These are phyloP conservation scores for Pimpla rufipes DNA, from an alignment of 2,888 invertebrate genomes.

Conservation along the genomic window DNA sequence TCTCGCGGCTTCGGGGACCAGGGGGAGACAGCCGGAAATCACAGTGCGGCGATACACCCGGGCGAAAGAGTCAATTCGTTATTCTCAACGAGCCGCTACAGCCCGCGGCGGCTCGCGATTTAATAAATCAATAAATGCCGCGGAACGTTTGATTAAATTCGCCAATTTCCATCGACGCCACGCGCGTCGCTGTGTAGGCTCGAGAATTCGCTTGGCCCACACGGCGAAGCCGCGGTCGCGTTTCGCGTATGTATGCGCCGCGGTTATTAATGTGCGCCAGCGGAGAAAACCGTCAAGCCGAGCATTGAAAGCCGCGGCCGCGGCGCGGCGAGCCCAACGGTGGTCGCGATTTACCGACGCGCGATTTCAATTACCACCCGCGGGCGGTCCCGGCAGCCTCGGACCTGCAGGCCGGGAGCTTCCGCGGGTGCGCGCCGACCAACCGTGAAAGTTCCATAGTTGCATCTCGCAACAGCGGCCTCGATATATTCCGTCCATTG, in stretches of 20 bases:
- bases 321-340: conserved; percentile 36
- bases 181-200: conserved; percentile 10
- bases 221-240: not conserved
- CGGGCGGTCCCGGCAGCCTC: conserved; percentile 12
- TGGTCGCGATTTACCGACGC: conserved; percentile 68
- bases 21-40: conserved; percentile 41
- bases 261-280: conserved; percentile 60
- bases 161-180: conserved; percentile 60
- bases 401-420: conserved; percentile 43
- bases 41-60: conserved; percentile 47
- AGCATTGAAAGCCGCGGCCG: conserved; percentile 62
- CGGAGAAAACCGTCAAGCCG: conserved; percentile 55
- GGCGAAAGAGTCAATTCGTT: conserved; percentile 64
- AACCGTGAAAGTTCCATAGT: conserved; percentile 67
- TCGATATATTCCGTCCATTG: conserved; percentile 21
- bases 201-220: conserved; percentile 29
- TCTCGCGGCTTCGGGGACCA: conserved; percentile 23
- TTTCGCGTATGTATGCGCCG: not conserved
- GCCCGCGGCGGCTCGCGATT: conserved; percentile 41
- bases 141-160: conserved; percentile 68
- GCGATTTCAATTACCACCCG: conserved; percentile 68
- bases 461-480: conserved; percentile 62
- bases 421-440: conserved; percentile 54
- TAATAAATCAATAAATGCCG: conserved; percentile 69
- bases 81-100: conserved; percentile 61